These are phyloP conservation scores for Tetragnatha versicolor DNA, from an alignment of 1,140 invertebrate genomes.

Conservation along the genomic window DNA sequence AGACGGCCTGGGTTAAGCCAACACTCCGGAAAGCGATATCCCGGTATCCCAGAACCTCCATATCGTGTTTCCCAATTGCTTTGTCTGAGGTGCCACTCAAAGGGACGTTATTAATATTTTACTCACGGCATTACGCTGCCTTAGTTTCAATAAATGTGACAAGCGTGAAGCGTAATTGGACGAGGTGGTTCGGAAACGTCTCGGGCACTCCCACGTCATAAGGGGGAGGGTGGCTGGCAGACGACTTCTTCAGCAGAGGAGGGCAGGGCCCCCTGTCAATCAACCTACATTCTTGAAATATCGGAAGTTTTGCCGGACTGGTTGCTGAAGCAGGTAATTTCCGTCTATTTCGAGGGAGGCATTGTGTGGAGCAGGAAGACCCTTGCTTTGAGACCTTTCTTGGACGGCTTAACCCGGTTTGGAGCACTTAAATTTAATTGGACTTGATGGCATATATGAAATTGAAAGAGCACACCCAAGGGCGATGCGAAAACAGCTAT, in stretches of 20 bases:
- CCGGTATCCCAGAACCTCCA: neutral
- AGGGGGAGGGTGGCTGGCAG: constrained; percentile 23
- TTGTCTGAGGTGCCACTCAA: neutral
- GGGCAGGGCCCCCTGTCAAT: constrained; percentile 25
- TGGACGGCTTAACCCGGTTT: neutral
- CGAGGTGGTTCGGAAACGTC: neutral
- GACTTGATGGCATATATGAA: no score
- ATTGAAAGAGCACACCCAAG: no score
- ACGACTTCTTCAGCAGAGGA: constrained; percentile 19
- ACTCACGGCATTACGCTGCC: constrained; percentile 28
- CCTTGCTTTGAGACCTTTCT: neutral
- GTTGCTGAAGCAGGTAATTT: neutral
- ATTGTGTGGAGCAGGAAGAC: neutral
- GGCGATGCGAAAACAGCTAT: no score
- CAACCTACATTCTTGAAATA: neutral
- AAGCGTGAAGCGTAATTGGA: constrained; percentile 42
- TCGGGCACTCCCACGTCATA: constrained; percentile 26
- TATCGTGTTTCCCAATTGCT: neutral
- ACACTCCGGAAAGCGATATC: neutral
- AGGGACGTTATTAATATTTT: constrained; percentile 27
- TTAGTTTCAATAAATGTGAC: constrained; percentile 33
- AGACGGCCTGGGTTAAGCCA: neutral
- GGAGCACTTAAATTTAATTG: constrained; percentile 32
- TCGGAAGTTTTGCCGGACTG: neutral
- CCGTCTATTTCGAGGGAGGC: neutral